A percentile compares a stretch with the other conserved stretches of the same genome.
phyloP scores from a whole-genome alignment of 2,888 invertebrate genomes.

The Stenolophus ochropezus region DNA sequence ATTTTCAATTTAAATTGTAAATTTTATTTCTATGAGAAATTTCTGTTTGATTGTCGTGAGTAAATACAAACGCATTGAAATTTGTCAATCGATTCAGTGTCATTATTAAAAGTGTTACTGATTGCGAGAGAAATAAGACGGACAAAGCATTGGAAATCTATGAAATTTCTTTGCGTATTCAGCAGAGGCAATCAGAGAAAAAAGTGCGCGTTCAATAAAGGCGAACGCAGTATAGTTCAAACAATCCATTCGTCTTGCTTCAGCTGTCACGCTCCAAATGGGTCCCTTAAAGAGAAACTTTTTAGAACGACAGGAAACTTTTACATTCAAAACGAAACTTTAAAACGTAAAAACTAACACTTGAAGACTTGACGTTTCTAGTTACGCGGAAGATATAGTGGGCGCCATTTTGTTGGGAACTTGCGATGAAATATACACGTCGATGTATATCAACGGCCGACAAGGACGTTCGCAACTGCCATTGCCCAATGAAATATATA shows the following conservation, averaged over 20 bases:
- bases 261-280: slow-evolving; percentile 29
- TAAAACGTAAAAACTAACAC: slow-evolving; percentile 44
- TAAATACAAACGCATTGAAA: background rate
- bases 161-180: slow-evolving; percentile 23
- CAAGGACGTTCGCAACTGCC: background rate
- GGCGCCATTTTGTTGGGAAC: slow-evolving; percentile 36
- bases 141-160: background rate
- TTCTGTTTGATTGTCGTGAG: background rate
- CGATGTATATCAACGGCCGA: slow-evolving; percentile 31
- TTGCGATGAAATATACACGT: slow-evolving; percentile 38
- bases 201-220: slow-evolving; percentile 27
- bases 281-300: slow-evolving; percentile 34
- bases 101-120: background rate
- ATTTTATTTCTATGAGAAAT: background rate
- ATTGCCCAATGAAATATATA: background rate
- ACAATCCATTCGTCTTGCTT: slow-evolving; percentile 42
- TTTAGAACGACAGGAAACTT: slow-evolving; percentile 44
- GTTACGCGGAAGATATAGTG: slow-evolving; percentile 38
- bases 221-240: slow-evolving; percentile 32
- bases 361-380: slow-evolving; percentile 40
- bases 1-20: background rate
- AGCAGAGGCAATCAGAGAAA: background rate
- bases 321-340: slow-evolving; percentile 44
- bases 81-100: background rate
- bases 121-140: background rate